These are phyloP conservation scores for Salvelinus namaycush DNA, from an alignment of 2,113 vertebrate species.

Conservation along the genomic window DNA sequence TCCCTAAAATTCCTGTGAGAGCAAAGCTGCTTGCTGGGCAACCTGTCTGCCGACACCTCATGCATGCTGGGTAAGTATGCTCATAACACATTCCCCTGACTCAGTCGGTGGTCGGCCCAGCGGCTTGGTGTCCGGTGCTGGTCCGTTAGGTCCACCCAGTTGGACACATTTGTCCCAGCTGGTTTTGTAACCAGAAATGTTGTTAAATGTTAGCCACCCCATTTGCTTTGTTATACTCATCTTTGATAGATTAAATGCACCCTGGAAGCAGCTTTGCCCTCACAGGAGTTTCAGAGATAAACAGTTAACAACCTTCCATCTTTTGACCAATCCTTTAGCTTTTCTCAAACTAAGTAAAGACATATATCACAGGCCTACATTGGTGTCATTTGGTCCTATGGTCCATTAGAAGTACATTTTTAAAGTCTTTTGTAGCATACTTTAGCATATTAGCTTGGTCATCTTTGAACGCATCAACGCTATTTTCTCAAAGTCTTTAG, in stretches of 20 bases:
- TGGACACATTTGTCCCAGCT: neutral
- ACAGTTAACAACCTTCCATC: constrained; percentile 39
- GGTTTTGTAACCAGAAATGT: neutral
- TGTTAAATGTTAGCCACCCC: neutral
- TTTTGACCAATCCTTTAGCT: too few relatives aligned
- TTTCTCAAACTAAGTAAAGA: too few relatives aligned
- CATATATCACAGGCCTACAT: too few relatives aligned
- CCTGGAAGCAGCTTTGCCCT: constrained; percentile 49
- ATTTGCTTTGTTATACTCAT: neutral
- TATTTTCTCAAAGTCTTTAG: too few relatives aligned
- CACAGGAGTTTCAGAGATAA: constrained; percentile 57
- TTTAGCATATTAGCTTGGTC: too few relatives aligned
- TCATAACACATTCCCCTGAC: constrained; percentile 27
- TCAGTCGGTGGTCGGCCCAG: neutral
- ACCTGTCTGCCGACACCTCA: constrained; percentile 20
- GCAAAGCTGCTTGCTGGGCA: constrained; percentile 52
- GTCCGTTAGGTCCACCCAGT: neutral
- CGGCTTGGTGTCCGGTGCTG: neutral
- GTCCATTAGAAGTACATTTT: too few relatives aligned
- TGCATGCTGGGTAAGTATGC: constrained; percentile 15
- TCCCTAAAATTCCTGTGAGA: constrained; percentile 45
- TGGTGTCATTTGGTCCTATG: too few relatives aligned
- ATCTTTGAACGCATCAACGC: too few relatives aligned
- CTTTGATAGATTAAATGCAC: neutral
- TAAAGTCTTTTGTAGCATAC: too few relatives aligned